phyloP scores from a whole-genome alignment of 2,888 invertebrate genomes.

The Cetonia aurata region DNA sequence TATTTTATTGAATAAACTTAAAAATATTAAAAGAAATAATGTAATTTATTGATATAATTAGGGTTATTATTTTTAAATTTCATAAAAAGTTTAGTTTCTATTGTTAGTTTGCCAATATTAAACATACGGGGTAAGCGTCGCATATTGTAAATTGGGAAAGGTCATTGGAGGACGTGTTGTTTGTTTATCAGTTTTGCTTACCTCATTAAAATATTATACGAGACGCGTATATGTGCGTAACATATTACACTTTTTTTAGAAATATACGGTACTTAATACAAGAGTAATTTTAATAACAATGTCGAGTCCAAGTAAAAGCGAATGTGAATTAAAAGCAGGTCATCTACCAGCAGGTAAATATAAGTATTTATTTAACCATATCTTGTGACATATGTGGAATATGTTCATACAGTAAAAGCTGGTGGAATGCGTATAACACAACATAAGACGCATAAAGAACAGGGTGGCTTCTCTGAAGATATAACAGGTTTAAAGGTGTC shows the following conservation, averaged over 20 bases:
- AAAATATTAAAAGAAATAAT: no score
- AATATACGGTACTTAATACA: constrained; percentile 15
- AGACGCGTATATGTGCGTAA: constrained; percentile 8
- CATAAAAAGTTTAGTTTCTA: no score
- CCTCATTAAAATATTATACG: no score
- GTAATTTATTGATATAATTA: no score
- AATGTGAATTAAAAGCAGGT: constrained; percentile 83
- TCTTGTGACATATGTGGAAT: constrained; percentile 10
- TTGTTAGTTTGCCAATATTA: no score
- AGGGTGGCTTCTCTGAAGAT: constrained; percentile 77
- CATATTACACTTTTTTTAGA: constrained; percentile 2
- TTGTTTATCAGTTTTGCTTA: constrained; percentile 26
- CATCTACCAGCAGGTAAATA: constrained; percentile 90
- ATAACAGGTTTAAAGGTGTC: constrained; percentile 81
- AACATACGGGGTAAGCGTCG: no score
- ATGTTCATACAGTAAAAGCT: constrained; percentile 79
- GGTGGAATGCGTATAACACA: constrained; percentile 94
- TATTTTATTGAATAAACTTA: no score
- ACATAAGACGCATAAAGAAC: constrained; percentile 80
- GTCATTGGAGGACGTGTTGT: constrained; percentile 41
- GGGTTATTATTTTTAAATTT: no score
- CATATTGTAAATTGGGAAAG: constrained; percentile 41
- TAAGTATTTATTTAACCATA: constrained; percentile 40
- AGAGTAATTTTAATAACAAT: constrained; percentile 57
- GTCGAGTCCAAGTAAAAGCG: constrained; percentile 73